Percentiles rank a stretch among this genome's conserved stretches.
Evolutionary conservation across 2,888 invertebrate species (phyloP).

Genomic region (Dugesia japonica): DNA sequence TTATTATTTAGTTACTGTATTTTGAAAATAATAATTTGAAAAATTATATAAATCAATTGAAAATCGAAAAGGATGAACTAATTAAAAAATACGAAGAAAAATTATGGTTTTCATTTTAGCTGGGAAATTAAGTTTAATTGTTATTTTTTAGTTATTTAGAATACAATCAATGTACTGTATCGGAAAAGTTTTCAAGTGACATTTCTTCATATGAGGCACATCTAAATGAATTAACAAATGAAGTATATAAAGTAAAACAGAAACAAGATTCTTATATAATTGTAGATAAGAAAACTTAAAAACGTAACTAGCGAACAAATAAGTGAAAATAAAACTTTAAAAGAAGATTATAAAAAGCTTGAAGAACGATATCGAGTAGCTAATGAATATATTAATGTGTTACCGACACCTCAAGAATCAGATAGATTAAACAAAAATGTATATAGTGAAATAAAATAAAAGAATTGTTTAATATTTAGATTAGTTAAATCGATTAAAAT

Average conservation of each 20-base stretch:
- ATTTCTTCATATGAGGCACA: not conserved
- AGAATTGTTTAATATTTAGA: not conserved
- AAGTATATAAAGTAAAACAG: no score
- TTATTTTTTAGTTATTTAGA: not conserved
- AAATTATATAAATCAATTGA: not conserved
- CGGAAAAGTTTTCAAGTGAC: not conserved
- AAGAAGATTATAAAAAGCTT: not conserved
- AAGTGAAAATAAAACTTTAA: not conserved
- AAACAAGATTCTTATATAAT: no score
- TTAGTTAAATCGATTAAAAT: no score
- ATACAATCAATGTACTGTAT: not conserved
- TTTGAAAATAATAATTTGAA: constrained; percentile 2
- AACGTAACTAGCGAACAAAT: not conserved
- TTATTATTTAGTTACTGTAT: not conserved
- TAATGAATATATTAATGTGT: not conserved
- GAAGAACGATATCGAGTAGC: not conserved
- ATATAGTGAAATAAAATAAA: not conserved
- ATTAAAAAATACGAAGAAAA: not conserved
- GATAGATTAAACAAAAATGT: not conserved
- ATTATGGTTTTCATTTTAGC: not conserved
- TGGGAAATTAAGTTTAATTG: not conserved
- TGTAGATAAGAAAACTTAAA: not conserved
- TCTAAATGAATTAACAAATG: not conserved
- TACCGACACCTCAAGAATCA: not conserved
- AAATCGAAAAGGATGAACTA: not conserved